Conservation (phyloP, 2,113 vertebrate genomes). For the Nesospiza acunhae region DNA sequence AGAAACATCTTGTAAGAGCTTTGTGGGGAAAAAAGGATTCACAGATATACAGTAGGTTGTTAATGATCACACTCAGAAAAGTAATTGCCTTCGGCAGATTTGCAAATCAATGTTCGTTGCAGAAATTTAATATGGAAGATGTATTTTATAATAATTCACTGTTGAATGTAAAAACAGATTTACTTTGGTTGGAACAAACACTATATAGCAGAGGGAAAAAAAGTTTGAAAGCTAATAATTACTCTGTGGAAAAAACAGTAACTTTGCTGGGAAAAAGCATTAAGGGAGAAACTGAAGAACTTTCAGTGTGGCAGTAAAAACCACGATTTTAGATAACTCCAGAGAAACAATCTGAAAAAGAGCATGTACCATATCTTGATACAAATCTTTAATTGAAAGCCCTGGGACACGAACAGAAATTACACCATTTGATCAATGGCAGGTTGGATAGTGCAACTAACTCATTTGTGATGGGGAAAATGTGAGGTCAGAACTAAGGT, state of each 20-base stretch:
- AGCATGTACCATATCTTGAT: background rate
- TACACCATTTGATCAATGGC: background rate
- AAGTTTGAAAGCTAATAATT: background rate
- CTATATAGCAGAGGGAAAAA: background rate
- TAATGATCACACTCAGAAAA: background rate
- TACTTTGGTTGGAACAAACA: background rate
- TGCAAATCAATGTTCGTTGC: background rate
- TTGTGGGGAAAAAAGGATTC: background rate
- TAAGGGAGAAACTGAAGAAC: background rate
- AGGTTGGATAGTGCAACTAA: background rate
- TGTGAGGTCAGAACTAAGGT: background rate
- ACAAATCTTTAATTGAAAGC: slow-evolving; percentile 37
- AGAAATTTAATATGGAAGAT: background rate
- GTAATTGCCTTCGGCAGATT: background rate
- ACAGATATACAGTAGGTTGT: background rate
- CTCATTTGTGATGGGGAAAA: background rate
- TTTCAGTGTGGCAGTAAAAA: background rate
- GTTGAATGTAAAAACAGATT: background rate
- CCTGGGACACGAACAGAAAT: background rate
- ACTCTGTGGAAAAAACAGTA: background rate
- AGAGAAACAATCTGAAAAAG: slow-evolving; percentile 11
- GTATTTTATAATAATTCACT: background rate
- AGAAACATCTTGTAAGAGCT: background rate
- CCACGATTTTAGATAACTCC: background rate
- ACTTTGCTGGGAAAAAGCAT: background rate